A percentile compares a stretch with the other conserved stretches of the same genome.
phyloP scores from a whole-genome alignment of 1,140 invertebrate genomes.

The Scylla paramamosain region DNA sequence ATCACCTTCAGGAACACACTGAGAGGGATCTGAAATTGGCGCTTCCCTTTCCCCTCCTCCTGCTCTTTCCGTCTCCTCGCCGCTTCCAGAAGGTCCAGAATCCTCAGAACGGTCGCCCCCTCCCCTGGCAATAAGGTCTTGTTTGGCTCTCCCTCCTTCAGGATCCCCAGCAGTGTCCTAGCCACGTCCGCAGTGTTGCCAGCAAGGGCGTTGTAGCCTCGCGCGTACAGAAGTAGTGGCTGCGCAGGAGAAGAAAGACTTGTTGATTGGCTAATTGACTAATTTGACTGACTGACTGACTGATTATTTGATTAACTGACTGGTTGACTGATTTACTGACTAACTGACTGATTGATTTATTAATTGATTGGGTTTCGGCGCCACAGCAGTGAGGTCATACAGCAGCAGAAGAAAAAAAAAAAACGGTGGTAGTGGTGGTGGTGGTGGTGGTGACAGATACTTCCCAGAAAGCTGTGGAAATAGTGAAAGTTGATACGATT shows the following conservation, averaged over 20 bases:
- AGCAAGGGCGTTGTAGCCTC: conserved; percentile 39
- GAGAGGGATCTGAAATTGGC: not conserved
- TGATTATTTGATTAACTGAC: too few relatives aligned
- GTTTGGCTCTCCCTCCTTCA: conserved; percentile 12
- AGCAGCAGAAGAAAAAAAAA: too few relatives aligned
- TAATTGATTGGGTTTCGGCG: too few relatives aligned
- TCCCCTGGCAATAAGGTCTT: conserved; percentile 38
- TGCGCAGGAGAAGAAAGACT: not conserved
- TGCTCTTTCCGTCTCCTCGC: not conserved
- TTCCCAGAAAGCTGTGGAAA: too few relatives aligned
- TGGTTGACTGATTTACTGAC: too few relatives aligned
- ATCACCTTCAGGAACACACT: not conserved
- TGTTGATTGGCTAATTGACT: too few relatives aligned
- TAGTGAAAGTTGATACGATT: too few relatives aligned
- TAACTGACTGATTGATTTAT: too few relatives aligned
- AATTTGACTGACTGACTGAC: too few relatives aligned
- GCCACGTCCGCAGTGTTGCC: not conserved
- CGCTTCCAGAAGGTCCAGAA: conserved; percentile 24
- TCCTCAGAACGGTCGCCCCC: not conserved
- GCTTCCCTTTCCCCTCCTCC: not conserved
- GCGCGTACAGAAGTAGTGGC: not conserved
- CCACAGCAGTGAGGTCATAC: too few relatives aligned
- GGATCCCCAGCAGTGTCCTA: not conserved
- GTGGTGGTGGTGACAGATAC: too few relatives aligned
- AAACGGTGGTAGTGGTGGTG: too few relatives aligned